Conservation (phyloP, 1,140 invertebrate species). For the Parasteatoda tepidariorum region DNA sequence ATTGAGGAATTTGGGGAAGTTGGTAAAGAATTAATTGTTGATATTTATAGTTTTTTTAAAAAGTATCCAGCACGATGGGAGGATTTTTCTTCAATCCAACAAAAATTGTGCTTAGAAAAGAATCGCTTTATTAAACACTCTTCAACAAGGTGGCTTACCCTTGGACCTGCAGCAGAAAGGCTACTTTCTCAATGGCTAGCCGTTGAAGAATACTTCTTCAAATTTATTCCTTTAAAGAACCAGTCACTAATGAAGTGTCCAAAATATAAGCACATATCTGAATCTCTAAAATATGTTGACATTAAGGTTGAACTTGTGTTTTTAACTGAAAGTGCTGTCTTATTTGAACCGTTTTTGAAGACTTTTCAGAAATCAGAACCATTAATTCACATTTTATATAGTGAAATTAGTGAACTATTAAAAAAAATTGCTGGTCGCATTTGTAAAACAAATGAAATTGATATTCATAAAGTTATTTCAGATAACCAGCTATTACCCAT, state of each 20-base stretch:
- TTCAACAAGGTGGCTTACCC: constrained; percentile 63
- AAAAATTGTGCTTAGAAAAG: too few relatives aligned
- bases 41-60: too few relatives aligned
- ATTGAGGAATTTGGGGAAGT: too few relatives aligned
- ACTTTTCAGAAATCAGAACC: not conserved
- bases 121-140: constrained; percentile 64
- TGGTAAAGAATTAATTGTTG: too few relatives aligned
- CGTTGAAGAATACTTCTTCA: constrained; percentile 60
- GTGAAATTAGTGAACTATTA: not conserved
- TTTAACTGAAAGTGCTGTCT: not conserved
- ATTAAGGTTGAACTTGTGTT: constrained; percentile 10
- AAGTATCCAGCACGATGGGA: constrained; percentile 61
- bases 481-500: not conserved
- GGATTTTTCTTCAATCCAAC: constrained; percentile 62
- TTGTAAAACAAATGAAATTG: not conserved
- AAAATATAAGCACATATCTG: not conserved
- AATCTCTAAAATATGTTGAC: not conserved
- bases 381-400: constrained; percentile 8
- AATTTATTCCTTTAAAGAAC: constrained; percentile 40
- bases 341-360: not conserved
- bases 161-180: constrained; percentile 58
- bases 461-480: not conserved
- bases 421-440: constrained; percentile 1
- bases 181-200: constrained; percentile 62
- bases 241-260: not conserved